Base-by-base conservation (phyloP, 2,113 vertebrate genomes). In the Laterallus jamaicensis region DNA sequence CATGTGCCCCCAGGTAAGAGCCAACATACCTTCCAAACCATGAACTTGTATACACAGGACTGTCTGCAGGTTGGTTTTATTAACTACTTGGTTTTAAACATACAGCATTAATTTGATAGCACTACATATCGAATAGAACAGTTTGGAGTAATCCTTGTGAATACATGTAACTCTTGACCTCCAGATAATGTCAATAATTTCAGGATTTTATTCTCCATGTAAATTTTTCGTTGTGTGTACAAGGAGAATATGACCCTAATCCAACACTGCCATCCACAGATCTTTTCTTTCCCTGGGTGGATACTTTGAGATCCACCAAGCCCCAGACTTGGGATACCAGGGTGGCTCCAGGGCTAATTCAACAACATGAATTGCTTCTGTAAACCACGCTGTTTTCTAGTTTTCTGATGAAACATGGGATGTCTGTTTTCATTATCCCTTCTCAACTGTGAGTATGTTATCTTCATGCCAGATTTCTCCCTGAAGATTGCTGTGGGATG, bases 1-100 rank as follows among this genome's bases (percentile, higher is more conserved):
- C 98, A 99, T 5, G 85, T 98, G 25, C 95, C 98, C 58, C 97
- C 99, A 96, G 99, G 99, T 99, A 97, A 97, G 95, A 79, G 63
- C n/a, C 47, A 66, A 14, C 26, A 39, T 29, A 59, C 69, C 74
- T 93, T 87, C 76, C 52, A 28, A 71, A 78, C 26, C 54, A 42
- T 24, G 63, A 59, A 54, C 56, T 21, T 44, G 70, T 73, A 9
- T 15, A 4, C 44, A 73, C 66, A 28, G 58, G 29, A 20, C 5
- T 82, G 55, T 7, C 81, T 91, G 81, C 17, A 79, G 39, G 39
- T n/a, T 71, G 22, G 1, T 44, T 80, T 73, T 60, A 28, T 56
- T 62, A 82, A 66, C 42, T 15, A 29, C 29, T 0, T 17, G 11
- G 16, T 24, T 73, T 85, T 20, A 4, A 69, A 82, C 92, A 78